Evolutionary conservation across 2,888 invertebrate species (phyloP).

Genomic region (Tenthredo mesomela): DNA sequence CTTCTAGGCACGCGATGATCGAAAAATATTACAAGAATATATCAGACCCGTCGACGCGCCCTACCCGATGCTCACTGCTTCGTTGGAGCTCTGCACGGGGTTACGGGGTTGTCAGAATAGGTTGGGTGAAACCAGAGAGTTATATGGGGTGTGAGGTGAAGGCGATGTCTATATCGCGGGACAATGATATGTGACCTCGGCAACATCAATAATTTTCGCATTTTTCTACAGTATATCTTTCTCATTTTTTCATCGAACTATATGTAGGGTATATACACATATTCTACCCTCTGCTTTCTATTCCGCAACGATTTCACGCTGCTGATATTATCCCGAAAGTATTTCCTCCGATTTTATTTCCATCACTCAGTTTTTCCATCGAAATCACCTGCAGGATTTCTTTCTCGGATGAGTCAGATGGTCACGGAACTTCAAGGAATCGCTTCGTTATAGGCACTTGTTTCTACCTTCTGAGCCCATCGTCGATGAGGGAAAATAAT

Average conservation of each 20-base stretch:
- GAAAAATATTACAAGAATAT: slow-evolving; percentile 78
- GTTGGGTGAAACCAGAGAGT: slow-evolving; percentile 65
- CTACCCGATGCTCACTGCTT: slow-evolving; percentile 58
- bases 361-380: not conserved
- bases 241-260: slow-evolving; percentile 72
- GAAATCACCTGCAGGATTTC: not conserved
- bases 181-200: slow-evolving; percentile 77
- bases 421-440: not conserved
- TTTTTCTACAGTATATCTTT: slow-evolving; percentile 76
- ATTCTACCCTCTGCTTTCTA: slow-evolving; percentile 58
- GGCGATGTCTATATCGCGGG: slow-evolving; percentile 75
- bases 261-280: slow-evolving; percentile 55
- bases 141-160: slow-evolving; percentile 69
- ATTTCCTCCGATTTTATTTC: slow-evolving; percentile 32
- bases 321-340: slow-evolving; percentile 37
- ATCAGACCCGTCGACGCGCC: slow-evolving; percentile 75
- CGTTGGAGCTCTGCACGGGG: slow-evolving; percentile 57
- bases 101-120: slow-evolving; percentile 43
- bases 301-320: not conserved
- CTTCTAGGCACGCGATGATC: slow-evolving; percentile 77
- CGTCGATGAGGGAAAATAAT: slow-evolving; percentile 76
- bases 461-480: slow-evolving; percentile 61
- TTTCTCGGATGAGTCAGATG: slow-evolving; percentile 29
- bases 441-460: slow-evolving; percentile 53
- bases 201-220: slow-evolving; percentile 78